Evolutionary conservation across 2,888 invertebrate genomes (phyloP), one percentile per base, ranked within the genome.

Genomic region (Pseudococcus jackbeardsleyi): DNA sequence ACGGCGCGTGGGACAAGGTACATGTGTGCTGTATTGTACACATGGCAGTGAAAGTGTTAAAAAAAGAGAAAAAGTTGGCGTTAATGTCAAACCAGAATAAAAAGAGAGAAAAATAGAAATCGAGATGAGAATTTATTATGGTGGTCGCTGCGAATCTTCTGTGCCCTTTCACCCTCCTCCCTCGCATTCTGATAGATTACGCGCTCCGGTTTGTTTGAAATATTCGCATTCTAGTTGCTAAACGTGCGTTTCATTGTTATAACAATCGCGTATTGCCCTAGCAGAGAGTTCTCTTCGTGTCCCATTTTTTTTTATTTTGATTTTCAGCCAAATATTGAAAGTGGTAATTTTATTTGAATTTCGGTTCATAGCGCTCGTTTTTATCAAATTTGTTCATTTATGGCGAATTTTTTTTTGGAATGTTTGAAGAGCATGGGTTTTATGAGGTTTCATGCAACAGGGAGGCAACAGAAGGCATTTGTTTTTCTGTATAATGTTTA

Each of bases 111-210:
- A 72, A 72, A 72, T 72, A 72, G 68, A 72, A 72, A 72, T 72
- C 68, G 68, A 72, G 68, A 72, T 72, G 68, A 72, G 68, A 72
- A 72, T 72, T 72, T 72, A 72, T 72, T 72, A 72, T 12, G 26
- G 68, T 72, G 59, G 59, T 59, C 59, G 59, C 12, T 22, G 33
- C 68, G 12, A 72, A 33, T 72, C 26, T 33, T 33, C 19, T 59
- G 1, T 59, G 59, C 19, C 19, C 59, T 17, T 54, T 54, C 15
- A 15, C 54, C 19, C 7, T 19, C 11, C 19, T 59, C 19, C 19
- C 59, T 59, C 9, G 6, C 59, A 33, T 7, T 19, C 19, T 59
- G 19, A 59, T 59, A 19, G 59, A 59, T 59, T 59, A 59, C 59
- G 59, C 12, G 50, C 50, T 50, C 17, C 50, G 50, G 19, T 5